Evolutionary conservation across 53 echinoderm and acorn worm species (phyloP).

Genomic region (Temnopleurus reevesii): DNA sequence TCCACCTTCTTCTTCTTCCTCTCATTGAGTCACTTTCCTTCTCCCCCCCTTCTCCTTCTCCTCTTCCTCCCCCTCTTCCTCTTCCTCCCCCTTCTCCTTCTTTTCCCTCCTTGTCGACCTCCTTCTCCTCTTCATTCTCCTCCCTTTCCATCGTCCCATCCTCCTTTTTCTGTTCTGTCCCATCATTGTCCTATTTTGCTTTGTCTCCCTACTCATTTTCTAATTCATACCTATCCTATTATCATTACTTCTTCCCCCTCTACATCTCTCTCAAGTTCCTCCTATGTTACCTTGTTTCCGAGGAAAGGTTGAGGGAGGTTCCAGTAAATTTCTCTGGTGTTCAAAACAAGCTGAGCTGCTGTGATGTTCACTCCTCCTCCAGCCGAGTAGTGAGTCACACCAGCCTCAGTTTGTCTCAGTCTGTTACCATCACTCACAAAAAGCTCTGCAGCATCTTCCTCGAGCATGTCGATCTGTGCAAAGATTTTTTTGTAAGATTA

Average conservation of each 20-base stretch:
- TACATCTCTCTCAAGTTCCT: too few species aligned
- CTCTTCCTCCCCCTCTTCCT: neutral
- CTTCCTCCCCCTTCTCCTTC: neutral
- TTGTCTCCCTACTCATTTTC: too few species aligned
- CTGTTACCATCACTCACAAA: constrained; percentile 45
- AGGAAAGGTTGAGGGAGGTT: constrained; percentile 71
- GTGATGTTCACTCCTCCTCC: constrained; percentile 55
- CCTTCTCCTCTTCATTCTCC: too few species aligned
- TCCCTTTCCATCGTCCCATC: too few species aligned
- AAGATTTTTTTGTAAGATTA: too few species aligned
- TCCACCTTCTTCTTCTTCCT: too few species aligned
- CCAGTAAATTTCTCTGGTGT: constrained; percentile 71
- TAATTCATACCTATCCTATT: too few species aligned
- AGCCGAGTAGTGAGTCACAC: constrained; percentile 23
- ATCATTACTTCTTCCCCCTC: too few species aligned
- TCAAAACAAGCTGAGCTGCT: neutral
- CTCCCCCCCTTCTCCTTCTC: neutral
- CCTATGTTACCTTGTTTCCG: constrained; percentile 88
- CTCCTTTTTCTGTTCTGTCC: too few species aligned
- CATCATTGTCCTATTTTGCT: too few species aligned
- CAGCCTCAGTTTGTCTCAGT: neutral
- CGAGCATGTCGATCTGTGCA: neutral
- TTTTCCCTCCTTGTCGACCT: neutral
- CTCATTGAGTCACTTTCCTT: neutral
- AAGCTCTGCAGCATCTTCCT: constrained; percentile 10